Evolutionary conservation across 2,888 invertebrate species (phyloP).

Genomic region (Hydropsyche betteni): DNA sequence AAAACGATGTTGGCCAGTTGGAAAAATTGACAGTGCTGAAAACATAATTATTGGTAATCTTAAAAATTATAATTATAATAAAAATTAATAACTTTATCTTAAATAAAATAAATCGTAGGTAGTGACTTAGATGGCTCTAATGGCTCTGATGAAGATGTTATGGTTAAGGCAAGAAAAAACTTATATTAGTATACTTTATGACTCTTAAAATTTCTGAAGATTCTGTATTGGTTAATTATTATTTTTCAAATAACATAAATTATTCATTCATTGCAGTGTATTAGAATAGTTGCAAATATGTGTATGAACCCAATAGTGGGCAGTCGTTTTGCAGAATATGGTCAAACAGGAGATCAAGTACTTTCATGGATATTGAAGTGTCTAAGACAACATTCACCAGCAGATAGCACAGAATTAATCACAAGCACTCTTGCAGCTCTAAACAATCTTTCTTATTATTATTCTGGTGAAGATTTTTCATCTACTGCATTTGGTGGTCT

Average conservation of each 20-base stretch:
- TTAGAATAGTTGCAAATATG: conserved; percentile 86
- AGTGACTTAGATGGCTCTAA: conserved; percentile 65
- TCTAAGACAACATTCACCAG: conserved; percentile 52
- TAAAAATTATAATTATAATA: neutral
- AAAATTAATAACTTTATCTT: no score
- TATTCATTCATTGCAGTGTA: conserved; percentile 63
- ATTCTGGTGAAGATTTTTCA: conserved; percentile 60
- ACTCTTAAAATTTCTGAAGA: no score
- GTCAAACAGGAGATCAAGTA: conserved; percentile 60
- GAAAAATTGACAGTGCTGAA: conserved; percentile 48
- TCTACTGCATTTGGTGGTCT: conserved; percentile 61
- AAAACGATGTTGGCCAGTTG: conserved; percentile 56
- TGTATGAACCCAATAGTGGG: conserved; percentile 83
- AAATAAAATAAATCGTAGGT: conserved; percentile 55
- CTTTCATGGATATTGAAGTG: conserved; percentile 57
- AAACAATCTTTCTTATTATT: conserved; percentile 85
- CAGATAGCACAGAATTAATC: conserved; percentile 71
- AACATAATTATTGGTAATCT: conserved; percentile 49
- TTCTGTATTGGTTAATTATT: conserved; percentile 2
- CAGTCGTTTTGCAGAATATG: conserved; percentile 65
- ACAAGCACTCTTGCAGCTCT: conserved; percentile 82
- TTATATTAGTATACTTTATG: neutral
- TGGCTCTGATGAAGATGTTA: conserved; percentile 72
- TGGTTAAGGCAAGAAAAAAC: conserved; percentile 68
- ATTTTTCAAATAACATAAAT: conserved; percentile 18